Evolutionary conservation across 2,888 invertebrate genomes (phyloP), one percentile per base, ranked within the genome.

Genomic region (Leptopilina drosophilae): DNA sequence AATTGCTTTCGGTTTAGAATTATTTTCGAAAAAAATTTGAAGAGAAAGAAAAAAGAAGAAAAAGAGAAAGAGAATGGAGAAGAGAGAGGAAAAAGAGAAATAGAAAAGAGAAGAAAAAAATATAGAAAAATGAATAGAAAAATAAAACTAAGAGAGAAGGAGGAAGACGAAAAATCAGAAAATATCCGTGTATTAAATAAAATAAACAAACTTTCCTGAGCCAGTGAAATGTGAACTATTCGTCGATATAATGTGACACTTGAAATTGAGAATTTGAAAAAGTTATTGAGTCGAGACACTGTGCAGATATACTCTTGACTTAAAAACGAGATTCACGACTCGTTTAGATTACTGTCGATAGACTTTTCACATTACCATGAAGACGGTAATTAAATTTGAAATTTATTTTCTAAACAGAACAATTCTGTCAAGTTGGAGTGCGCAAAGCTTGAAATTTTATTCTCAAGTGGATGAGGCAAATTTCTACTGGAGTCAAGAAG

Each of bases 331-430:
- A 8, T 67, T 78, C 73, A 73, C 53, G 53, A 33, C 73, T 56
- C 78, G 73, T 78, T 62, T 46, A 78, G 78, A 82, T 82, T 79
- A 75, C 78, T 67, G 76, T 73, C 46, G 76, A 81, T 81, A 81
- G 81, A 65, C n/a, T 78, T 82, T 80, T 82, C 79, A 56, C 79
- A 26, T 75, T 67, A 64, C 40, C 67, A 65, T 53, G 67, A 40
- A 64, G 46, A 76, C 40, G 79, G 20, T 77, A 78, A 83, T 81
- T 78, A 78, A 73, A 78, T 76, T 62, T 14, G 49, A 64, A 81
- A 78, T 78, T 81, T 83, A 83, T 79, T 83, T 73, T 11, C 73
- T 73, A 73, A 73, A 73, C 33, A 53, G 26, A 62, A 66, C 79
- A 75, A 15, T 53, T 46, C 77, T 82, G 81, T 80, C 80, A 82